Conservation (phyloP, 2,113 vertebrate genomes). For the Petroica traversi region DNA sequence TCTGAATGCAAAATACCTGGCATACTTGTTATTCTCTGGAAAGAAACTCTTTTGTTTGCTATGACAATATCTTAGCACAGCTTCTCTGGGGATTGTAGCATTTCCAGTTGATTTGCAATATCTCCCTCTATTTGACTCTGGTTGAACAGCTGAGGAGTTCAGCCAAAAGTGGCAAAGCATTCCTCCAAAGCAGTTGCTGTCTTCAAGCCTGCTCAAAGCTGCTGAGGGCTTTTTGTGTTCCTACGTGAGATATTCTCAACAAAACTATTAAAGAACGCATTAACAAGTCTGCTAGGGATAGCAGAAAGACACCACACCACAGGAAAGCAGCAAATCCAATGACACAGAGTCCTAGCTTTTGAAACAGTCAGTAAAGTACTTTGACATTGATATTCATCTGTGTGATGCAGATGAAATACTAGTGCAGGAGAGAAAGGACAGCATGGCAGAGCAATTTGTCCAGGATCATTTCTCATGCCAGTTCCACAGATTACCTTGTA, state of each 20-base stretch:
- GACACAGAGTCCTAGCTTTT: neutral
- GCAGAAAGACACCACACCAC: neutral
- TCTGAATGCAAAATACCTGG: neutral
- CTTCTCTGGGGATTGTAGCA: rapidly evolving
- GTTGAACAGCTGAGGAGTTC: neutral
- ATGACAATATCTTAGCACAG: neutral
- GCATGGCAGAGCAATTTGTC: neutral
- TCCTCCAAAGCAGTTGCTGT: neutral
- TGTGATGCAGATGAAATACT: neutral
- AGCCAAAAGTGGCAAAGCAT: neutral
- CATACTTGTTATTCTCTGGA: neutral
- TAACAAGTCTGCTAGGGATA: neutral
- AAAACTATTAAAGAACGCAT: neutral
- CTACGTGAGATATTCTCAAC: neutral
- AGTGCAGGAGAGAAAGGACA: neutral
- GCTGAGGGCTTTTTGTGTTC: neutral
- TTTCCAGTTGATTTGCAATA: neutral
- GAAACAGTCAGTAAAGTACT: neutral
- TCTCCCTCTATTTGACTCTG: rapidly evolving
- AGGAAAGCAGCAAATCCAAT: neutral
- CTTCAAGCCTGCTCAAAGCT: neutral
- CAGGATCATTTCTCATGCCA: neutral
- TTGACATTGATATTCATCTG: neutral
- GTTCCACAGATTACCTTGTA: neutral
- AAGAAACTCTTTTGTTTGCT: neutral